Conservation (phyloP, 1,140 invertebrate species). For the Thaumatotibia leucotreta region DNA sequence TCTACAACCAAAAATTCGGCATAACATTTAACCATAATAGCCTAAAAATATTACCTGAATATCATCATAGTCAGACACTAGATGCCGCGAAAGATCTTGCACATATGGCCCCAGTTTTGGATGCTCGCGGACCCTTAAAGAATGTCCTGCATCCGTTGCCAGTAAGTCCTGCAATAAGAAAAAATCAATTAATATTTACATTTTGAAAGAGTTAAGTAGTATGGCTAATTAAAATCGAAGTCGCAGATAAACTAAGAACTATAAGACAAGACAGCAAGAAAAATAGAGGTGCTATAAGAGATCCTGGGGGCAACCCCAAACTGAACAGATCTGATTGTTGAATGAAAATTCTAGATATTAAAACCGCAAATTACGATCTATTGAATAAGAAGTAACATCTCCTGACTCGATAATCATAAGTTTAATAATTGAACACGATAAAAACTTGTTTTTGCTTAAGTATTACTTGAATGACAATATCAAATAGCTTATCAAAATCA, state of each 20-base stretch:
- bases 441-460: no score
- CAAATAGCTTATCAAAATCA: background rate
- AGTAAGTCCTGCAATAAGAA: constrained; percentile 80
- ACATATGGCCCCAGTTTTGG: constrained; percentile 95
- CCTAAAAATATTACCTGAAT: constrained; percentile 83
- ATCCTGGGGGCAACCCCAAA: background rate
- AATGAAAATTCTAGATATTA: background rate
- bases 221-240: background rate
- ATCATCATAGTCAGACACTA: constrained; percentile 91
- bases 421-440: no score
- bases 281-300: background rate
- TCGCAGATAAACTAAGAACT: background rate
- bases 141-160: constrained; percentile 81
- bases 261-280: background rate
- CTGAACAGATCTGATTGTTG: background rate
- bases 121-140: constrained; percentile 93
- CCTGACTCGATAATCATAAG: no score
- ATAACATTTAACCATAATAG: no score
- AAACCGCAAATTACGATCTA: background rate
- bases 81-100: constrained; percentile 90
- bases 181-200: background rate
- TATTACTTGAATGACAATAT: background rate
- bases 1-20: no score
- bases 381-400: no score
- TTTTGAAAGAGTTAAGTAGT: no score